Evolutionary conservation across 2,888 invertebrate genomes (phyloP).

Genomic region (Conomelus anceps): DNA sequence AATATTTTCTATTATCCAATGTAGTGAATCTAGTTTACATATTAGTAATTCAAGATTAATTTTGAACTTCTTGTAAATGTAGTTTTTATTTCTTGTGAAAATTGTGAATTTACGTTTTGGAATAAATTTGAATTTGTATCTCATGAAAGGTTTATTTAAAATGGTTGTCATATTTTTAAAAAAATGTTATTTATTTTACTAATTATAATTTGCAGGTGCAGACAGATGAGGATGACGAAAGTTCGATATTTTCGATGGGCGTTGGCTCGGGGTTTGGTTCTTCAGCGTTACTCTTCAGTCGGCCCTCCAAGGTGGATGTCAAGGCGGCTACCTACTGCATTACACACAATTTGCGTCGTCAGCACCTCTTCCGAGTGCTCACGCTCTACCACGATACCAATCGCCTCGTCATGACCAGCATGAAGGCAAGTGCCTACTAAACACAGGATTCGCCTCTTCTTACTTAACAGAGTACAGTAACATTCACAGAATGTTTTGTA

Average conservation of each 20-base stretch:
- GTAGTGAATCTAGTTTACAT: no score
- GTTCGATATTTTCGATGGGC: not conserved
- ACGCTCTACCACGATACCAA: not conserved
- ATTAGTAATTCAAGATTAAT: no score
- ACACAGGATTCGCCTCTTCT: no score
- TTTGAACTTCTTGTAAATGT: no score
- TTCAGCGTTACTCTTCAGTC: not conserved
- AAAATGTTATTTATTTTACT: not conserved
- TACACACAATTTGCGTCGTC: not conserved
- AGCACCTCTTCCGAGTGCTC: not conserved
- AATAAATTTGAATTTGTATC: no score
- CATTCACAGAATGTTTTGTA: no score
- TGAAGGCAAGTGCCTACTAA: not conserved
- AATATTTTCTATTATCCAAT: no score
- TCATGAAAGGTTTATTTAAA: no score
- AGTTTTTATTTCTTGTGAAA: no score
- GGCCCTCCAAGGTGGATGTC: not conserved
- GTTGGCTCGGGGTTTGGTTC: not conserved
- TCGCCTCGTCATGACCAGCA: not conserved
- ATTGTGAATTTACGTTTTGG: no score
- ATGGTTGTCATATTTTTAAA: no score
- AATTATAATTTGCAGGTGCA: not conserved
- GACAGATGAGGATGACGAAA: slow-evolving; percentile 1
- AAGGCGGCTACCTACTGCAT: slow-evolving; percentile 3
- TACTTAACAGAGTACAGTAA: no score